A percentile compares a stretch with the other conserved stretches of the same genome.
phyloP scores from a whole-genome alignment of 1,140 invertebrate genomes.

The Pollicipes pollicipes region DNA sequence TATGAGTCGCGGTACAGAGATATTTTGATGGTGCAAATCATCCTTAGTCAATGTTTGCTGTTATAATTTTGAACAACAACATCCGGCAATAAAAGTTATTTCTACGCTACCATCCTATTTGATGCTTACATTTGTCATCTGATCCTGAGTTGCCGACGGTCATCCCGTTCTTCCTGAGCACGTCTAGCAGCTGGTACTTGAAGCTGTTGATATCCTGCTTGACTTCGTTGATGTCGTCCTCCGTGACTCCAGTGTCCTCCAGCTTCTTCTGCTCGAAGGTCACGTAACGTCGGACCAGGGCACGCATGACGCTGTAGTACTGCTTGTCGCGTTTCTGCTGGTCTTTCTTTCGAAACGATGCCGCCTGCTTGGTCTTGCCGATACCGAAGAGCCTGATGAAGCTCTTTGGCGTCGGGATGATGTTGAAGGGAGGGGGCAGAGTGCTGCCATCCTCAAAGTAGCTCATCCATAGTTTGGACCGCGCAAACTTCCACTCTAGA shows the following conservation, averaged over 20 bases:
- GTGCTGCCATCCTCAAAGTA: conserved; percentile 74
- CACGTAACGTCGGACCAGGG: conserved; percentile 60
- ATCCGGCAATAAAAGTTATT: too few relatives aligned
- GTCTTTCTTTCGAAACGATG: conserved; percentile 17
- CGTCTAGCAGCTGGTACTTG: conserved; percentile 71
- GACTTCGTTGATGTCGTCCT: conserved; percentile 92
- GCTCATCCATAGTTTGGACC: conserved; percentile 78
- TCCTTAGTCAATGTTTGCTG: too few relatives aligned
- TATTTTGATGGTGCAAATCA: too few relatives aligned
- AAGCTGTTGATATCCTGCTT: conserved; percentile 79
- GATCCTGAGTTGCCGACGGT: conserved; percentile 15
- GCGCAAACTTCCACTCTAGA: conserved; percentile 79
- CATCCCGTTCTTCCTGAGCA: conserved; percentile 64
- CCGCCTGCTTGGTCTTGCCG: conserved; percentile 42
- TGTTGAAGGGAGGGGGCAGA: conserved; percentile 71
- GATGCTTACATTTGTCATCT: too few relatives aligned
- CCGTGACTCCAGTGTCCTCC: conserved; percentile 69
- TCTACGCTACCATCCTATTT: too few relatives aligned
- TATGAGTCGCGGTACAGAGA: too few relatives aligned
- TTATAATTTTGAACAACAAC: too few relatives aligned
- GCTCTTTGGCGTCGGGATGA: conserved; percentile 54
- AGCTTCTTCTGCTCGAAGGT: conserved; percentile 58
- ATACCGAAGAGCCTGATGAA: conserved; percentile 37
- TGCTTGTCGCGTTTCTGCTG: conserved; percentile 14
- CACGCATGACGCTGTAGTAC: conserved; percentile 47